These are phyloP conservation scores for Leptocoma aspasia DNA, from an alignment of 2,113 vertebrate species.

Conservation along the genomic window DNA sequence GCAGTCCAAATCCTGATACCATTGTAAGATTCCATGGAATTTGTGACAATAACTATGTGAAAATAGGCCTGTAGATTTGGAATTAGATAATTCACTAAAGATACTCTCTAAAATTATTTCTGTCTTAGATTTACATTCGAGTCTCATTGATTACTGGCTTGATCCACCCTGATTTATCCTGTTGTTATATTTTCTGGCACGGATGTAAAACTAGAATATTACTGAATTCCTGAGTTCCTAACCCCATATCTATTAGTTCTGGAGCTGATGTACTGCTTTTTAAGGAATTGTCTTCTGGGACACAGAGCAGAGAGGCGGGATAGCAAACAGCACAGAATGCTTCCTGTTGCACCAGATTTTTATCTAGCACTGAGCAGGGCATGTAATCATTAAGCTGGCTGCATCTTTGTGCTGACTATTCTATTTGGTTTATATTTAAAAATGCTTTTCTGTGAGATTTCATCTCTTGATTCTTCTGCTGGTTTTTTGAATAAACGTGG, in stretches of 20 bases:
- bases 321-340: not conserved
- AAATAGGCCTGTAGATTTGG: not conserved
- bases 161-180: not conserved
- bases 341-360: not conserved
- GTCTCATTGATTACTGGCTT: not conserved
- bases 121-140: not conserved
- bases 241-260: not conserved
- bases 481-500: not conserved
- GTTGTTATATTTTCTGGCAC: not conserved
- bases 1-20: not conserved
- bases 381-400: not conserved
- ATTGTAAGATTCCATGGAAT: not conserved
- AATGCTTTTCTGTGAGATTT: not conserved
- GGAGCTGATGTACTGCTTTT: not conserved
- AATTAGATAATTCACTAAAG: not conserved
- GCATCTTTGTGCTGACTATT: not conserved
- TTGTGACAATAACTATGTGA: not conserved
- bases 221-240: not conserved
- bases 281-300: not conserved
- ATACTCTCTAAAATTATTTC: not conserved
- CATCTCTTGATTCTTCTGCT: not conserved
- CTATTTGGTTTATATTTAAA: not conserved
- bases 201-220: not conserved
- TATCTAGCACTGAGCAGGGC: not conserved
- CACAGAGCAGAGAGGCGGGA: not conserved